Conservation (phyloP, 2,888 invertebrate species). For the Nebria salina region DNA sequence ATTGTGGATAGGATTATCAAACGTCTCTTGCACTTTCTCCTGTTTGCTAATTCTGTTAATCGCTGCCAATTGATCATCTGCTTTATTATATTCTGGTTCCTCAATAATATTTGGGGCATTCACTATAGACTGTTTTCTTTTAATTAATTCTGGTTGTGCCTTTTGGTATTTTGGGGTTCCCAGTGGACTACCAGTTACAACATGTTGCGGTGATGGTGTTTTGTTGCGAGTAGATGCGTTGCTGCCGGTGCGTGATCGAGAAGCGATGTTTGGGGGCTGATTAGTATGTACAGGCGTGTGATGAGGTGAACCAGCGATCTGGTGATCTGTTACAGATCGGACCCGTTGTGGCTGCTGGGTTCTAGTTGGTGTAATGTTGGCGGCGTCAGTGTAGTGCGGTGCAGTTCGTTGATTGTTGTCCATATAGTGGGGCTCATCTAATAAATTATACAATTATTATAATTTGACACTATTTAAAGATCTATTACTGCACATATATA, state of each 20-base stretch:
- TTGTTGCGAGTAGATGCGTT: constrained; percentile 48
- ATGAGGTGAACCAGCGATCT: constrained; percentile 46
- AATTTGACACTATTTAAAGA: too few species aligned
- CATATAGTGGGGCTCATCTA: constrained; percentile 56
- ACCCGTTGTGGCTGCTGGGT: constrained; percentile 47
- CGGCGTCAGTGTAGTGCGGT: constrained; percentile 50
- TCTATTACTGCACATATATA: too few species aligned
- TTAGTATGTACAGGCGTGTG: constrained; percentile 7
- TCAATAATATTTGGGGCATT: constrained; percentile 38
- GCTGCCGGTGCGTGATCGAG: constrained; percentile 53
- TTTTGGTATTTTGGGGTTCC: constrained; percentile 26
- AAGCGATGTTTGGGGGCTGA: background rate
- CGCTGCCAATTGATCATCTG: background rate
- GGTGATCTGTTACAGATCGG: background rate
- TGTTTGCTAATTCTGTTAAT: background rate
- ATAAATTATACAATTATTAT: background rate
- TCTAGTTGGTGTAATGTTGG: constrained; percentile 43
- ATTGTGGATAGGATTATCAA: background rate
- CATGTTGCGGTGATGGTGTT: background rate
- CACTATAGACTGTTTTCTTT: constrained; percentile 34
- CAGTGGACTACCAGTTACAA: constrained; percentile 51
- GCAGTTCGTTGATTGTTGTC: constrained; percentile 55
- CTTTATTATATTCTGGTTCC: constrained; percentile 24
- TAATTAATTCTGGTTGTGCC: constrained; percentile 17
- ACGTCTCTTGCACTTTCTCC: background rate